phyloP scores from a whole-genome alignment of 2,113 vertebrate genomes.

The Rhodinocichla rosea region DNA sequence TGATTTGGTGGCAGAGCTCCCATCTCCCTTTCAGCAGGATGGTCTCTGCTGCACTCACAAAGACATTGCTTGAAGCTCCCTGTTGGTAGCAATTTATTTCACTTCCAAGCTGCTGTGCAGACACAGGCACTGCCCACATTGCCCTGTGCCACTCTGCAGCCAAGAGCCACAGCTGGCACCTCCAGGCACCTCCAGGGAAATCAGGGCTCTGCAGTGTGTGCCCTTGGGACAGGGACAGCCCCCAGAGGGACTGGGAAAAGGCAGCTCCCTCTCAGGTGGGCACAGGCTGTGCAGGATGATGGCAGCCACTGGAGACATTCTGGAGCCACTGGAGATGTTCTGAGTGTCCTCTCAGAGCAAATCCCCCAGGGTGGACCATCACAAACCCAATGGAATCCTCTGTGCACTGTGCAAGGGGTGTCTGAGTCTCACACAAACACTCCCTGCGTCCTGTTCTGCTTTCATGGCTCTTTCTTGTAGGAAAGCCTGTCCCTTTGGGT shows the following conservation, averaged over 20 bases:
- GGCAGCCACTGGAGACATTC: not conserved
- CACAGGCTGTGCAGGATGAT: not conserved
- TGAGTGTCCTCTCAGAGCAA: not conserved
- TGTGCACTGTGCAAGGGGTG: not conserved
- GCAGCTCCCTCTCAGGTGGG: not conserved
- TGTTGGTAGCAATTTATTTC: not conserved
- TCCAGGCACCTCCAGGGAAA: not conserved
- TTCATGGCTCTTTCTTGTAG: not conserved
- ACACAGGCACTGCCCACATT: not conserved
- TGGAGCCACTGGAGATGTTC: not conserved
- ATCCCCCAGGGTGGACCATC: fast-evolving
- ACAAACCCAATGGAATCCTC: not conserved
- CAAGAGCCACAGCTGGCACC: not conserved
- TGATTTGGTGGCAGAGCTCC: not conserved
- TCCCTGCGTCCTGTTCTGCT: not conserved
- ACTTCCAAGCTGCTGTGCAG: not conserved
- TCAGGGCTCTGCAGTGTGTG: fast-evolving
- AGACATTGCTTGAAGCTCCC: not conserved
- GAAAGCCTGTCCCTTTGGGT: not conserved
- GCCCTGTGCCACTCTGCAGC: not conserved
- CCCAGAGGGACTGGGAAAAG: not conserved
- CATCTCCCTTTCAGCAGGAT: not conserved
- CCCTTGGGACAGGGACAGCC: not conserved
- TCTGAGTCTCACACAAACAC: not conserved
- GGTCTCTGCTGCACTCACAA: not conserved